phyloP scores from a whole-genome alignment of 2,888 invertebrate genomes.

The Cerastoderma edule region DNA sequence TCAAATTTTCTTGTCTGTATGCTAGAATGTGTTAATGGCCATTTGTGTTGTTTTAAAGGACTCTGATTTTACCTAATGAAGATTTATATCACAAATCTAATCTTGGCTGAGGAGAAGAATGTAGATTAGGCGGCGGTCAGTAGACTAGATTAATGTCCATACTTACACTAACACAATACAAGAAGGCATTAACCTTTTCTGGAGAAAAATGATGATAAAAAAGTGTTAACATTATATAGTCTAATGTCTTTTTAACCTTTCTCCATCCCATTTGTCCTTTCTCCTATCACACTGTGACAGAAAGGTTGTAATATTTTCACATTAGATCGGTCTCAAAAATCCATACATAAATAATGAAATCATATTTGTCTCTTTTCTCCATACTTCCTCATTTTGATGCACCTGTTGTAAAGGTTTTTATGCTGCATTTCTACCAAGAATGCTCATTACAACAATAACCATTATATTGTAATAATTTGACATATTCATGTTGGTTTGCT shows the following conservation, averaged over 20 bases:
- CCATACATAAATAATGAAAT: too few species aligned
- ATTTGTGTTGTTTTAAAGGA: conserved; percentile 18
- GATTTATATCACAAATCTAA: conserved; percentile 25
- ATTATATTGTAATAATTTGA: too few species aligned
- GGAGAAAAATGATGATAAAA: conserved; percentile 11
- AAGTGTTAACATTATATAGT: conserved; percentile 24
- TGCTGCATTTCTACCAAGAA: too few species aligned
- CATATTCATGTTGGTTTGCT: too few species aligned
- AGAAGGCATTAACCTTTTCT: conserved; percentile 12
- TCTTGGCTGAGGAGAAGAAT: conserved; percentile 17
- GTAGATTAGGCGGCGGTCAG: conserved; percentile 6
- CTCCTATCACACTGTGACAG: too few species aligned
- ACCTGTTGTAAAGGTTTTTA: neutral
- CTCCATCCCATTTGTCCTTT: too few species aligned
- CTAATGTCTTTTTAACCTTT: too few species aligned
- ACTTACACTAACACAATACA: conserved; percentile 9
- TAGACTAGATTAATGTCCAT: conserved; percentile 7
- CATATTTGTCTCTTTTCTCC: neutral
- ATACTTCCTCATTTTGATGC: neutral
- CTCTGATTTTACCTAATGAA: conserved; percentile 23
- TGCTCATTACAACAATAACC: too few species aligned
- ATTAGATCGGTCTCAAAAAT: too few species aligned
- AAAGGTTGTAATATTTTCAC: neutral
- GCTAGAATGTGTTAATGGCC: conserved; percentile 13
- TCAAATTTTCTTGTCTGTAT: too few species aligned